Base-by-base conservation (phyloP, 2,113 vertebrate genomes). In the Poecilia latipinna region DNA sequence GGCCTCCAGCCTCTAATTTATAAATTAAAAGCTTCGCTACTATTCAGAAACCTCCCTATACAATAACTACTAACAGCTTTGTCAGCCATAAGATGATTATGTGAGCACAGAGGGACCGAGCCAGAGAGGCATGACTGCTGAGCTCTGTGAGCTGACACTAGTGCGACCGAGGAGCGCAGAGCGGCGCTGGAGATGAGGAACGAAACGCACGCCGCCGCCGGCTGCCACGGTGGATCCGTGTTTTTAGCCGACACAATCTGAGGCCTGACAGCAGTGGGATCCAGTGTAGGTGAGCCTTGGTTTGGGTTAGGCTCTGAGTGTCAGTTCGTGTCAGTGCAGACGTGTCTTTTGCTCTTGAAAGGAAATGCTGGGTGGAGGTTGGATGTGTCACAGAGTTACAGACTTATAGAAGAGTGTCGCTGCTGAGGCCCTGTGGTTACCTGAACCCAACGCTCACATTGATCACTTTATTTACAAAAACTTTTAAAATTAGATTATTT, bases 61-160 rank as follows among this genome's bases (percentile, higher is more conserved):
- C 77, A 74, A 79, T 78, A 87, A 83, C 88, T 84, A 10, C 67
- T 83, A 77, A 74, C 67, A 76, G 77, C 84, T 86, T 88, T 89
- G 85, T 88, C 86, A 64, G 70, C 78, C 5, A 37, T 66, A 87
- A 90, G 89, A 81, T 73, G 84, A 91, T 90, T 89, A 88, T 62
- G 78, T 83, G 71, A 63, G 72, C 62, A 77, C 75, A 90, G 64
- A 62, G 72, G 74, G 68, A 80, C 65, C 17, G 54, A 31, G 82
- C 68, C 66, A 57, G 73, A 62, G 72, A 70, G 37, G 84, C 82
- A 65, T 76, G 77, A 82, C 79, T 77, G 86, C 67, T 61, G 33
- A 79, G 80, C 13, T 12, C 64, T 72, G 75, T 82, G 82, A 79
- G 68, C 74, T 44, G 73, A 82, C 61, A 80, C 65, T 2, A 33